Base-by-base conservation (phyloP, 92 coral and sea anemone genomes). In the Pocillopora grandis region DNA sequence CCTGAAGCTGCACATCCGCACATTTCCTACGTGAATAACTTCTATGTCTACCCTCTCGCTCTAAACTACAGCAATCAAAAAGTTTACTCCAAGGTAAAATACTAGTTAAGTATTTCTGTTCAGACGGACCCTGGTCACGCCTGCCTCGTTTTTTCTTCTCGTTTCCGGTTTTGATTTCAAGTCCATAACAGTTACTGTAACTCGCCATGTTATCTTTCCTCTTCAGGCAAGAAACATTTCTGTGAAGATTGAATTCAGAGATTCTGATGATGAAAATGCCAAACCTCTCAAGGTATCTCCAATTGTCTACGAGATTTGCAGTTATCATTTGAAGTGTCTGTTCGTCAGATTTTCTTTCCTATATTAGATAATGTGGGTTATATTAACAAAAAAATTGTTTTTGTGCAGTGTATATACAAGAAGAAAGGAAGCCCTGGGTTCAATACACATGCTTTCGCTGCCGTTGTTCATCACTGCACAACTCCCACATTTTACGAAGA, bases 1-100 rank as follows among this genome's bases (percentile, higher is more conserved):
- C 98, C 98, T 2, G 94, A 92, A 72, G 99, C 98, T 2, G 99
- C 98, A 10, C 91, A 90, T 63, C 99, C 99, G 2, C 92, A 94
- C 83, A 94, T 93, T 18, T 88, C 92, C 5, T 96, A 94, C 70
- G 90, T 90, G 58, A 96, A 96, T 86, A 90, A 96, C 89, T 89
- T 96, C 58, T 96, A 92, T 58, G 86, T 96, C 64, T 96, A 96
- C 78, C 99, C 99, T 55, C 79, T 92, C 33, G 85, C 95, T 15
- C 91, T 96, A 63, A 96, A 92, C 88, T 96, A 89, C 82, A 91
- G 88, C 79, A 96, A 87, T 79, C 99, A 96, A 88, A 96, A 96
- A 76, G 93, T 93, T 72, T 96, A 89, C 82, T 88, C 95, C 68
- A 96, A 96, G 94, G 99, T 94, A 74, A 82, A 64, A 15, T 12